Conservation (phyloP, 2,888 invertebrate species). For the Amiota communis region DNA sequence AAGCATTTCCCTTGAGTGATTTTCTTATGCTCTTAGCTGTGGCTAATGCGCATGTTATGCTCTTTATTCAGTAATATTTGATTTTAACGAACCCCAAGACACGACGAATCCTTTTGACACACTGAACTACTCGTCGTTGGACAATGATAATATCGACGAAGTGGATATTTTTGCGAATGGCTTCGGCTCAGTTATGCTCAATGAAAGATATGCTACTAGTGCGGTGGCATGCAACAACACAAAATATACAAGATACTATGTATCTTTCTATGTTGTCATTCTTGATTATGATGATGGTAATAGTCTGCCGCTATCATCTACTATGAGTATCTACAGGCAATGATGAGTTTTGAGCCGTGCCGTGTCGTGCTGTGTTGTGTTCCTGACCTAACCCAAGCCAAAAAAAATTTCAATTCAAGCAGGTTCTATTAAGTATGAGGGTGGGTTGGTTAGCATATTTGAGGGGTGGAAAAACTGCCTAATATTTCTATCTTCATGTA, state of each 20-base stretch:
- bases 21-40: conserved; percentile 36
- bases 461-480: too few relatives aligned
- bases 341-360: not conserved
- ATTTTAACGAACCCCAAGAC: not conserved
- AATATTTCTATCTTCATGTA: too few relatives aligned
- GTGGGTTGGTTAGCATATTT: conserved; percentile 37
- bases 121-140: conserved; percentile 60
- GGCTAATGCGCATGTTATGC: conserved; percentile 50
- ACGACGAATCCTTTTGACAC: conserved; percentile 50
- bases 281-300: not conserved
- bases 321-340: not conserved
- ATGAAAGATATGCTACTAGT: not conserved
- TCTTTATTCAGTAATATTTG: conserved; percentile 52
- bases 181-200: not conserved
- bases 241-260: too few relatives aligned
- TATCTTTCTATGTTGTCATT: too few relatives aligned
- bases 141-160: not conserved
- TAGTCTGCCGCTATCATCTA: not conserved
- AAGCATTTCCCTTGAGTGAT: conserved; percentile 38
- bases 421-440: conserved; percentile 42
- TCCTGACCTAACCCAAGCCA: conserved; percentile 55
- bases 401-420: conserved; percentile 55
- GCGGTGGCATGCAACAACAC: not conserved
- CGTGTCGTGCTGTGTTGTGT: conserved; percentile 27
- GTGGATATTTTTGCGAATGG: not conserved